These are phyloP conservation scores for Cancer borealis DNA, from an alignment of 2,888 invertebrate genomes.

Conservation along the genomic window DNA sequence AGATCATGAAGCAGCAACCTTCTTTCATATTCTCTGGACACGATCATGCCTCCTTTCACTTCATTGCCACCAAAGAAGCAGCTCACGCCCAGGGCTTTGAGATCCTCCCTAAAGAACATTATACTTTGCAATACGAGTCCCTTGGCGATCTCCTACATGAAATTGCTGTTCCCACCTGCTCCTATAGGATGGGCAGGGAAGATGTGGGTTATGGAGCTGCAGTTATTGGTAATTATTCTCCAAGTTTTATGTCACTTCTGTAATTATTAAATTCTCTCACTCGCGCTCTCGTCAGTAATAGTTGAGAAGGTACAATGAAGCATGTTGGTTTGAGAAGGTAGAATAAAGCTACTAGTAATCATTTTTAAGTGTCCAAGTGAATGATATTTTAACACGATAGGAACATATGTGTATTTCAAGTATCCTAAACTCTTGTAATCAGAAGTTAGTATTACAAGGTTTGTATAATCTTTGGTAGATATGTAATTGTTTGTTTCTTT, in stretches of 20 bases:
- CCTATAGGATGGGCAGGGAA: constrained; percentile 95
- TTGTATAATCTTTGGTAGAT: background rate
- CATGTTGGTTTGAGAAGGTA: background rate
- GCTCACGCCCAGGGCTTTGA: constrained; percentile 69
- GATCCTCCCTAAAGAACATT: constrained; percentile 78
- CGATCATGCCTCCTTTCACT: constrained; percentile 80
- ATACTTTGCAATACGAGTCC: constrained; percentile 78
- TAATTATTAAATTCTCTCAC: background rate
- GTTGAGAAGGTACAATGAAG: background rate
- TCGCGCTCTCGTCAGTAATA: background rate
- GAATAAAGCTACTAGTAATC: background rate
- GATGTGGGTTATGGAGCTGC: constrained; percentile 75
- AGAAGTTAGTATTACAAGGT: background rate
- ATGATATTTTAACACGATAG: background rate
- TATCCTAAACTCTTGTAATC: background rate
- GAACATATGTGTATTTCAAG: background rate
- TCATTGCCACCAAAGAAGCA: constrained; percentile 66
- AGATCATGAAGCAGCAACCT: constrained; percentile 76
- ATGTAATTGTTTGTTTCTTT: background rate
- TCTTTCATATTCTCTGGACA: constrained; percentile 81
- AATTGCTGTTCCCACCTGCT: constrained; percentile 95
- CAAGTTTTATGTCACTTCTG: background rate
- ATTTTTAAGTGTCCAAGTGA: background rate
- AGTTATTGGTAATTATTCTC: constrained; percentile 64
- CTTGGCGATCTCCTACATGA: constrained; percentile 82